Evolutionary conservation across 2,797 vertebrate species (phyloP).

Genomic region (Strix occidentalis): DNA sequence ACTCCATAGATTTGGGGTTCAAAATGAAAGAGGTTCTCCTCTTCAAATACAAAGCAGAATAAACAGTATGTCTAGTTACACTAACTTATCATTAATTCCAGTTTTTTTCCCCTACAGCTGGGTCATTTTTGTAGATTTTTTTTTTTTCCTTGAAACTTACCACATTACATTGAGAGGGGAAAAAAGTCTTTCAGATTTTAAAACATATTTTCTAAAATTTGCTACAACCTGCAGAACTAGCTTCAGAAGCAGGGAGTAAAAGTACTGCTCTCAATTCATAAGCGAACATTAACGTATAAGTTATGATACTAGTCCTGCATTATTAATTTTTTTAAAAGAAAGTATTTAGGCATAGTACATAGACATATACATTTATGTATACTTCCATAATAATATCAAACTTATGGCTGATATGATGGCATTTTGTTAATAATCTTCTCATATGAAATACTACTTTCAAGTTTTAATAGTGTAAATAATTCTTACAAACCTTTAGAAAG

Average conservation of each 20-base stretch:
- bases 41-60: background rate
- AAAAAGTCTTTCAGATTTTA: constrained; percentile 52
- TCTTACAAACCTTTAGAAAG: constrained; percentile 56
- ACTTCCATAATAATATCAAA: constrained; percentile 36
- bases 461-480: background rate
- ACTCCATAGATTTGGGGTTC: background rate
- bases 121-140: constrained; percentile 22
- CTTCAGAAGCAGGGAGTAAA: constrained; percentile 29
- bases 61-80: background rate
- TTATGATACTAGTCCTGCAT: constrained; percentile 10
- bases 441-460: constrained; percentile 33
- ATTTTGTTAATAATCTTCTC: constrained; percentile 7
- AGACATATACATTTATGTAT: constrained; percentile 21
- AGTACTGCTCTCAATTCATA: background rate
- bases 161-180: constrained; percentile 54
- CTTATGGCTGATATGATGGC: constrained; percentile 23
- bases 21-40: constrained; percentile 1
- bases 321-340: background rate
- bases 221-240: constrained; percentile 19
- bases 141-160: constrained; percentile 70
- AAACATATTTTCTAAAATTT: constrained; percentile 38
- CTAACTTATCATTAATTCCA: constrained; percentile 80
- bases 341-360: constrained; percentile 36
- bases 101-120: constrained; percentile 26
- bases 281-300: background rate